Percentiles rank a stretch among this genome's conserved stretches.
These are phyloP conservation scores for Ceuthmochares aereus DNA, from an alignment of 2,113 vertebrate genomes.

Conservation along the genomic window DNA sequence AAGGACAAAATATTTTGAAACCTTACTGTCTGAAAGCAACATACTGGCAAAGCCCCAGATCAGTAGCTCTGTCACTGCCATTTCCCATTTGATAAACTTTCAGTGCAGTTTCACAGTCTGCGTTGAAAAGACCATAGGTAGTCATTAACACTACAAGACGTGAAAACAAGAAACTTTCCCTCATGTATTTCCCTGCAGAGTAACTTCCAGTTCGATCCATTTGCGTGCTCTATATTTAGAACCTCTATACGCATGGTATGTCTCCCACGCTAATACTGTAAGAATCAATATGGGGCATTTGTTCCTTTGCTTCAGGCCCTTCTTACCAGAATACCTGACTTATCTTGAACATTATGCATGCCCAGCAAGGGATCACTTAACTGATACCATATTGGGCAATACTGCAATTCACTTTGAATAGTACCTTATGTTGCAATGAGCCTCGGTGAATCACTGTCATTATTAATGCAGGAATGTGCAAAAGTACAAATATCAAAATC, in stretches of 20 bases:
- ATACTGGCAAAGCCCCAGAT: neutral
- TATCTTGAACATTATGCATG: neutral
- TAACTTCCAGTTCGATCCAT: neutral
- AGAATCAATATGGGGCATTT: neutral
- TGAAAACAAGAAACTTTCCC: neutral
- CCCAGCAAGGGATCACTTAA: constrained; percentile 9
- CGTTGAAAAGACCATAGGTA: neutral
- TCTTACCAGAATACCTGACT: neutral
- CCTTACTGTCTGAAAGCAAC: neutral
- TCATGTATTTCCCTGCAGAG: neutral
- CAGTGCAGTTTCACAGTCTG: neutral
- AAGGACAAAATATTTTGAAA: neutral
- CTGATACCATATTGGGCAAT: constrained; percentile 35
- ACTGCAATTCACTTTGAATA: constrained; percentile 8
- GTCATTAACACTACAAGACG: neutral
- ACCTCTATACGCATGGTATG: neutral
- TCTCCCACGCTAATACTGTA: neutral
- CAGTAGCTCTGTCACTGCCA: neutral
- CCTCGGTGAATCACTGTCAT: constrained; percentile 37
- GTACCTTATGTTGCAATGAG: constrained; percentile 34
- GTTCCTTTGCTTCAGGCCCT: neutral
- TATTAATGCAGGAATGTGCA: constrained; percentile 51
- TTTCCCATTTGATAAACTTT: neutral
- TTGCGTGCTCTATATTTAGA: neutral
- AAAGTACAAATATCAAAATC: constrained; percentile 48